These are phyloP conservation scores for Lasioglossum malachurum DNA, from an alignment of 2,888 invertebrate genomes.

Conservation along the genomic window DNA sequence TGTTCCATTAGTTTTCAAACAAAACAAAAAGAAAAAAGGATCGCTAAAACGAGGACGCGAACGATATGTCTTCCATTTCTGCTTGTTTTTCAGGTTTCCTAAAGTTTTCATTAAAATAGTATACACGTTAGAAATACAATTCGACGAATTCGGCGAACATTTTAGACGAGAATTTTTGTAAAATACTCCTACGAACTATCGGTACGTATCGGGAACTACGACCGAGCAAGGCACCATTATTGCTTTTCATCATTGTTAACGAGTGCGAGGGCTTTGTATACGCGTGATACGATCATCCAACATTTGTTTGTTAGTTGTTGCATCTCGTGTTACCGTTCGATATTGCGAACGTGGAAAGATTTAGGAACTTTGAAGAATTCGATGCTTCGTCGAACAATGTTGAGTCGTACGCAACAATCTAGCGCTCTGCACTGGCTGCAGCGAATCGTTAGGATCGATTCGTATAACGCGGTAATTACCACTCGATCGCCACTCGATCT, in stretches of 20 bases:
- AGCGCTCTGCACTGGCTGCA: not conserved
- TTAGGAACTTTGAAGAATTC: constrained; percentile 54
- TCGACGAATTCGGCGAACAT: constrained; percentile 59
- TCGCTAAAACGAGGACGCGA: constrained; percentile 22
- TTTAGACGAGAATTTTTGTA: constrained; percentile 15
- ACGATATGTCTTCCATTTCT: constrained; percentile 31
- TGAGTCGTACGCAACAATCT: not conserved
- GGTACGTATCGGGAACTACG: constrained; percentile 34
- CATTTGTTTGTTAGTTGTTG: constrained; percentile 5
- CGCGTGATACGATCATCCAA: not conserved
- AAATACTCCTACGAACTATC: constrained; percentile 22
- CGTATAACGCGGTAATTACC: constrained; percentile 10
- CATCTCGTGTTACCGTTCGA: not conserved
- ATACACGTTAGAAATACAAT: constrained; percentile 50
- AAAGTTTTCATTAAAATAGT: constrained; percentile 22
- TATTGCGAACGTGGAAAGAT: constrained; percentile 19
- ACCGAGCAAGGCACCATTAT: constrained; percentile 61
- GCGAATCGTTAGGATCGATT: constrained; percentile 3
- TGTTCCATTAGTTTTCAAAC: not conserved
- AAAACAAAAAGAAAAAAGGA: constrained; percentile 4
- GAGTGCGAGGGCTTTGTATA: constrained; percentile 4
- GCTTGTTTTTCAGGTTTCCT: constrained; percentile 7
- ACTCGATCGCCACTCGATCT: not conserved
- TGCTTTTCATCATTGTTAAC: constrained; percentile 45
- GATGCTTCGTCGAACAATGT: constrained; percentile 30